Evolutionary conservation across 2,888 invertebrate species (phyloP), one percentile per base, ranked within the genome.

Genomic region (Athalia cordata): DNA sequence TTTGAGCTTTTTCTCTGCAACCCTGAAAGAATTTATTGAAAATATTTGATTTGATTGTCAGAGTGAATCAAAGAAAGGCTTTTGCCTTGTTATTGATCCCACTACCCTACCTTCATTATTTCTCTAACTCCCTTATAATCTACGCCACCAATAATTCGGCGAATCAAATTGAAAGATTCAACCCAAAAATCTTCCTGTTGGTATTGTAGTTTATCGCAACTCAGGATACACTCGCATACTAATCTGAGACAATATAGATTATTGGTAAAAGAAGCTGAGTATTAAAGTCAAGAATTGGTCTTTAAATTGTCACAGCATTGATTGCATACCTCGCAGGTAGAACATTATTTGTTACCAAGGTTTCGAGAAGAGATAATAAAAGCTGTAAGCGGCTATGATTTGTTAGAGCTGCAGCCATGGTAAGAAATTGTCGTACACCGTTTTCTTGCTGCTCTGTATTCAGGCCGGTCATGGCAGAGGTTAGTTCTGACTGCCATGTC

Each of bases 51-150:
- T 2, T 66, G 4, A n/a, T 64, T 43, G 9, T 68, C 13, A 50
- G 66, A 4, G 6, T 8, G n/a, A 43, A 43, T 29, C 9, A 1
- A 5, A 43, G 29, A 55, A 11, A 8, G 43, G 29, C 3, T 8
- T 29, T 55, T 0, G 29, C 29, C 29, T 29, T 29, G 29, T 29
- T 29, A 55, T 7, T 11, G 59, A 62, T 7, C 15, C 50, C 55
- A 74, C 45, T 70, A 84, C 1, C 86, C 86, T 89, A 94, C 95
- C 92, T 96, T 97, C 96, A 97, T 96, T 79, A 97, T 96, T 92
- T 97, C 97, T 83, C 97, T 91, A 0, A 97, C 97, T 13, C 97
- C 98, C 91, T 99, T 99, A 88, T 99, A 99, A 90, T 98, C 98
- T 1, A 98, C 98, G 78, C 96, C 95, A 59, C 95, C 95, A 85